Base-by-base conservation (phyloP, 2,113 vertebrate species). In the Balaeniceps rex region DNA sequence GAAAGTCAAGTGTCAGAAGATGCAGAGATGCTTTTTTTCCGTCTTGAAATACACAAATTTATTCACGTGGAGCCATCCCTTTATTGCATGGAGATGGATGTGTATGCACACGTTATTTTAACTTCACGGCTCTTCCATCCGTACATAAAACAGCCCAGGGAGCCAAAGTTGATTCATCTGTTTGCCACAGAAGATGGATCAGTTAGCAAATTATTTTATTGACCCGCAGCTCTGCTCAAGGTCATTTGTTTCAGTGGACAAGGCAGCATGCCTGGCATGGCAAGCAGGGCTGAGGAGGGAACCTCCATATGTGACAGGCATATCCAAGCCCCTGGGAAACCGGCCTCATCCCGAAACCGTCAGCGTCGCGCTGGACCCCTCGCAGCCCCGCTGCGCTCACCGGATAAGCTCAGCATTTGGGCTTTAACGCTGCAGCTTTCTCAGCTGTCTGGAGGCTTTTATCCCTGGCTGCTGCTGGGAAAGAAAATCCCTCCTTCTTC, bases 141-240 rank as follows among this genome's bases (percentile, higher is more conserved):
- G 51, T 95, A 54, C 95, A 93, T 88, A 93, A 96, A 94, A 88
- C 82, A 95, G 87, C 91, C 88, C 72, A 81, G 92, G 94, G 92
- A 96, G 81, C 71, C 12, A 6, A 10, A 61, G 78, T 46, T 81
- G 95, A 88, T 92, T 95, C 61, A 74, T 96, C 87, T 94, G 94
- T 70, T 90, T 91, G 92, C 95, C 91, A 88, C 86, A 60, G 74
- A 93, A 93, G 92, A 93, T 76, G 80, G 92, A 96, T 97, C 91
- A 79, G 90, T 97, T 94, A 92, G 92, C 92, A 95, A 94, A 94
- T 97, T 76, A 89, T 97, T 96, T 96, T 93, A 93, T 97, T 90
- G 91, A 96, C 95, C 93, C 6, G 34, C 91, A 93, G 90, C 71
- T 19, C 97, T 75, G 92, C 83, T 95, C 95, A 93, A 95, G 93